A percentile compares a stretch with the other conserved stretches of the same genome.
These are phyloP conservation scores for Drosophila austrosaltans DNA, from an alignment of 2,888 invertebrate genomes.

Conservation along the genomic window DNA sequence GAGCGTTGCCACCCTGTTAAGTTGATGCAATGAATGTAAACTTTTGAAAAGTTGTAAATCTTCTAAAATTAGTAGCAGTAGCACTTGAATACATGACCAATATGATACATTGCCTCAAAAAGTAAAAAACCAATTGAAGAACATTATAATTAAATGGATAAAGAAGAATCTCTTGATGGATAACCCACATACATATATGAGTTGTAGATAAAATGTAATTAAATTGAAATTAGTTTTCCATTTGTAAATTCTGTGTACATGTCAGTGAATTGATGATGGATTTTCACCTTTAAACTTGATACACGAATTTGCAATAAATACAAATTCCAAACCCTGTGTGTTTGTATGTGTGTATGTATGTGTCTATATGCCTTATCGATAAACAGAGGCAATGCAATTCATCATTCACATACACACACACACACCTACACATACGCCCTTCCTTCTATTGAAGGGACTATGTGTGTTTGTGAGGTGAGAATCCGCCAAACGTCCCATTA, in stretches of 20 bases:
- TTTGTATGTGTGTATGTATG: too few relatives aligned
- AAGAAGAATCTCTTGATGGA: neutral
- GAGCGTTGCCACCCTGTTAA: too few relatives aligned
- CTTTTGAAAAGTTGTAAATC: too few relatives aligned
- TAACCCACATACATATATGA: neutral
- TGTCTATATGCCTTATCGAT: constrained; percentile 30
- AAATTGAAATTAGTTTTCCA: constrained; percentile 7
- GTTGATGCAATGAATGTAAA: too few relatives aligned
- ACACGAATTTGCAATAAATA: constrained; percentile 62
- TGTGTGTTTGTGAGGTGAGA: constrained; percentile 35
- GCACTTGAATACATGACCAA: too few relatives aligned
- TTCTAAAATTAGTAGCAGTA: too few relatives aligned
- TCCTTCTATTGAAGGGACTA: constrained; percentile 12
- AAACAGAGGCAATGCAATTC: constrained; percentile 67
- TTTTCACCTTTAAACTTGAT: constrained; percentile 59
- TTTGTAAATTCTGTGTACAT: neutral
- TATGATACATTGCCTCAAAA: too few relatives aligned
- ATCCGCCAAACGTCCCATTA: constrained; percentile 69
- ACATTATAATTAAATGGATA: too few relatives aligned
- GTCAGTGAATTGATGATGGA: constrained; percentile 33
- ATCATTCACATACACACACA: constrained; percentile 60
- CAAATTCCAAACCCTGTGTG: constrained; percentile 42
- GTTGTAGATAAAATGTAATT: neutral
- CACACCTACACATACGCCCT: constrained; percentile 11
- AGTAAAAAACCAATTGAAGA: too few relatives aligned